Conservation (phyloP, 2,113 vertebrate genomes). For the Macrotus californicus region DNA sequence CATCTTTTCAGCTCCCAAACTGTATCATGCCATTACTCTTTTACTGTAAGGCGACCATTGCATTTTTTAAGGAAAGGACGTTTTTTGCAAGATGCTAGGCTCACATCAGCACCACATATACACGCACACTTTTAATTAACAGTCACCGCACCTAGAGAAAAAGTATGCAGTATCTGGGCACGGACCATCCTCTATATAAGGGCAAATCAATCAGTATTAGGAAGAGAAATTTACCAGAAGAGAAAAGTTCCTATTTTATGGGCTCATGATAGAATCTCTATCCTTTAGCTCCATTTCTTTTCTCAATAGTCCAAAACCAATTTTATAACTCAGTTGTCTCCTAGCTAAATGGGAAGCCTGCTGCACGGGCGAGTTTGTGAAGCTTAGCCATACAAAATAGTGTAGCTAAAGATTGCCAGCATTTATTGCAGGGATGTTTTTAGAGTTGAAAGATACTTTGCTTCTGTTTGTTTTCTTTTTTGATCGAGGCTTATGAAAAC, state of each 20-base stretch:
- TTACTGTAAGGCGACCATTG: neutral
- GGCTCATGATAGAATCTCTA: slow-evolving; percentile 33
- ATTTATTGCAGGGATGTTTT: neutral
- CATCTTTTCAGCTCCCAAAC: neutral
- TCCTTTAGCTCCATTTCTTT: slow-evolving; percentile 55
- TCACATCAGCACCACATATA: neutral
- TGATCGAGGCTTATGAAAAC: slow-evolving; percentile 17
- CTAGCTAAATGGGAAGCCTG: slow-evolving; percentile 44
- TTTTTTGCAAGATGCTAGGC: neutral
- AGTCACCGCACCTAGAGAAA: neutral
- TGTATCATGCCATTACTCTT: neutral
- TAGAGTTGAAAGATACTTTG: slow-evolving; percentile 29
- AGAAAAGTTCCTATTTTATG: slow-evolving; percentile 33
- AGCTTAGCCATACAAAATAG: slow-evolving; percentile 27
- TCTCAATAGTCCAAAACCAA: slow-evolving; percentile 63
- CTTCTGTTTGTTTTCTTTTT: neutral
- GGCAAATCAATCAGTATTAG: neutral
- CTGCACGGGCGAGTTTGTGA: slow-evolving; percentile 31
- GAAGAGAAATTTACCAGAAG: neutral
- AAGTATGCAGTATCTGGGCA: neutral
- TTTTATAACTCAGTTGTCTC: slow-evolving; percentile 61
- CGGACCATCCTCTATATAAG: neutral
- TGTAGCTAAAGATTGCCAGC: neutral
- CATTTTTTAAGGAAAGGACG: neutral
- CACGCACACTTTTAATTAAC: neutral